A percentile compares a stretch with the other conserved stretches of the same genome.
Conservation (phyloP, 2,113 vertebrate genomes). For the Amblyornis subalaris region DNA sequence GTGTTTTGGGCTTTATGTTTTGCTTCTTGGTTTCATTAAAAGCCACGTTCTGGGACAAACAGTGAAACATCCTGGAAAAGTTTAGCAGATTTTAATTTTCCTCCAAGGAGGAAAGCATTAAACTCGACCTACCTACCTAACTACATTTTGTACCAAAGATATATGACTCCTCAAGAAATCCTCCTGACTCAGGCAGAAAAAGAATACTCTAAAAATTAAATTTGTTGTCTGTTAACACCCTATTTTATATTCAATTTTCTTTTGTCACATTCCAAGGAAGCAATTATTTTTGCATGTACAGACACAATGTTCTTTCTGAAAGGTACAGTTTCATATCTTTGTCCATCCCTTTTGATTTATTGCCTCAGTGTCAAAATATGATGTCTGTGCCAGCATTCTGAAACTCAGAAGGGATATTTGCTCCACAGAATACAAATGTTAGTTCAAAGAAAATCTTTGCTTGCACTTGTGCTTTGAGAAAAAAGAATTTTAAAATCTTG, state of each 20-base stretch:
- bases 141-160: neutral
- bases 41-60: neutral
- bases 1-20: neutral
- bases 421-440: neutral
- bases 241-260: slow-evolving; percentile 57
- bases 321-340: neutral
- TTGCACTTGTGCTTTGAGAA: neutral
- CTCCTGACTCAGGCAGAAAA: neutral
- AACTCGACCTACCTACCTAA: neutral
- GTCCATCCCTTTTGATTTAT: slow-evolving; percentile 28
- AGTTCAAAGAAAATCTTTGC: neutral
- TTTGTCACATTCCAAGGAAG: slow-evolving; percentile 58
- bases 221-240: slow-evolving; percentile 40
- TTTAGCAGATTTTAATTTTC: neutral
- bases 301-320: slow-evolving; percentile 29
- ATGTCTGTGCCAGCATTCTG: neutral
- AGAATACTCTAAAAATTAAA: slow-evolving; percentile 2
- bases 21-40: neutral
- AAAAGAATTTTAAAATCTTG: neutral
- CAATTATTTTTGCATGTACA: slow-evolving; percentile 52
- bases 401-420: neutral
- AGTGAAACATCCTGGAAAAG: neutral
- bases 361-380: slow-evolving; percentile 2
- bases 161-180: neutral
- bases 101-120: neutral